phyloP scores from a whole-genome alignment of 2,113 vertebrate species.

The Rhea americana region DNA sequence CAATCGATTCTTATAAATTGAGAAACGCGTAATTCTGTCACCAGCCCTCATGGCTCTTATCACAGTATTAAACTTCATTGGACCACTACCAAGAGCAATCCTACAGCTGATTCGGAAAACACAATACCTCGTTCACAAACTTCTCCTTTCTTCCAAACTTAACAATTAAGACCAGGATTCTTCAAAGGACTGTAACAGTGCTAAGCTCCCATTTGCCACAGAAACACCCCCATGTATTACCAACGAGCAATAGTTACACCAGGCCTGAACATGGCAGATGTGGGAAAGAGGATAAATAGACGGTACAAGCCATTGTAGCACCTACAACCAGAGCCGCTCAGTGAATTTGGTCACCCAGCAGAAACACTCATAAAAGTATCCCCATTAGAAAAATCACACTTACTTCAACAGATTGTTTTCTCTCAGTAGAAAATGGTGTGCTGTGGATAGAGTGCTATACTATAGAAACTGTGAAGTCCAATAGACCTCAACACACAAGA shows the following conservation, averaged over 20 bases:
- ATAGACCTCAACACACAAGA: not conserved
- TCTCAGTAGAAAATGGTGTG: not conserved
- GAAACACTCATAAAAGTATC: not conserved
- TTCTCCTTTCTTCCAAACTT: not conserved
- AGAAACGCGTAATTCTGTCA: not conserved
- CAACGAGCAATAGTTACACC: not conserved
- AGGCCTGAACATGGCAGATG: rapidly evolving
- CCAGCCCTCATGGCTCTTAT: not conserved
- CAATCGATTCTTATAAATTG: not conserved
- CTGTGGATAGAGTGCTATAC: not conserved
- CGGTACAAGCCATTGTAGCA: rapidly evolving
- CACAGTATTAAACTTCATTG: slow-evolving; percentile 23
- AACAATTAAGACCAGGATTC: not conserved
- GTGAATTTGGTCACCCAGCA: not conserved
- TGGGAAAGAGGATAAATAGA: not conserved
- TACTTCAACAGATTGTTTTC: not conserved
- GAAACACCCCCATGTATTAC: not conserved
- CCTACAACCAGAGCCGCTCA: rapidly evolving
- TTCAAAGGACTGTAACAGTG: not conserved
- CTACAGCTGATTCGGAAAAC: slow-evolving; percentile 18
- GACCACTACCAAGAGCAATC: not conserved
- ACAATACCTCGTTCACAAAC: rapidly evolving
- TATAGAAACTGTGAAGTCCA: not conserved
- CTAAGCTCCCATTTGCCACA: not conserved
- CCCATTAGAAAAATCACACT: not conserved